These are phyloP conservation scores for Cataglyphis hispanica DNA, from an alignment of 1,140 invertebrate genomes.

Conservation along the genomic window DNA sequence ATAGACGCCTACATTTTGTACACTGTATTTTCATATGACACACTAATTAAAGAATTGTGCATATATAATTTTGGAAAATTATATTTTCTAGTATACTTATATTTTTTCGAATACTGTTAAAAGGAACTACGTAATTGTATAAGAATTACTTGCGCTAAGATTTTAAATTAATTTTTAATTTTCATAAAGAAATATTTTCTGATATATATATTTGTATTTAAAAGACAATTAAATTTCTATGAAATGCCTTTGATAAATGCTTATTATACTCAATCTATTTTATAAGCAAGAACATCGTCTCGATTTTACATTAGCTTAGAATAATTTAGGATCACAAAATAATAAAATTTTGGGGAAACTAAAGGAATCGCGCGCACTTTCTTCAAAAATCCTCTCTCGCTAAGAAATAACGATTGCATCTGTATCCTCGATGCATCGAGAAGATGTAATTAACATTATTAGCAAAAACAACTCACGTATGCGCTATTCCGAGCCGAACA, in stretches of 20 bases:
- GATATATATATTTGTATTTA: too few species aligned
- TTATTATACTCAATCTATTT: neutral
- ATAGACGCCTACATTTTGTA: neutral
- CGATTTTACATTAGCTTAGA: neutral
- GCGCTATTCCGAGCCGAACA: neutral
- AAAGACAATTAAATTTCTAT: too few species aligned
- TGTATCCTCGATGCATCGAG: neutral
- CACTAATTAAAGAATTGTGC: neutral
- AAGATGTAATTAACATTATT: constrained; percentile 26
- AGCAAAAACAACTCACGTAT: neutral
- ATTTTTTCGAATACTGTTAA: too few species aligned
- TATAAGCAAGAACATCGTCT: neutral
- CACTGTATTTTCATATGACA: neutral
- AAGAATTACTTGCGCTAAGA: too few species aligned
- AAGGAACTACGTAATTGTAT: too few species aligned
- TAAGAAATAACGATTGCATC: neutral
- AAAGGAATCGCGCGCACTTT: neutral
- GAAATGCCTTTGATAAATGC: too few species aligned
- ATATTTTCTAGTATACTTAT: too few species aligned
- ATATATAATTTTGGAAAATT: neutral
- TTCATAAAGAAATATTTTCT: too few species aligned
- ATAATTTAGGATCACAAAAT: neutral
- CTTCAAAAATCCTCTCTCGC: neutral
- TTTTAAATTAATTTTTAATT: too few species aligned
- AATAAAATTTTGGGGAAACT: neutral